A percentile compares a stretch with the other conserved stretches of the same genome.
Evolutionary conservation across 2,113 vertebrate species (phyloP).

Genomic region (Gymnarchus niloticus): DNA sequence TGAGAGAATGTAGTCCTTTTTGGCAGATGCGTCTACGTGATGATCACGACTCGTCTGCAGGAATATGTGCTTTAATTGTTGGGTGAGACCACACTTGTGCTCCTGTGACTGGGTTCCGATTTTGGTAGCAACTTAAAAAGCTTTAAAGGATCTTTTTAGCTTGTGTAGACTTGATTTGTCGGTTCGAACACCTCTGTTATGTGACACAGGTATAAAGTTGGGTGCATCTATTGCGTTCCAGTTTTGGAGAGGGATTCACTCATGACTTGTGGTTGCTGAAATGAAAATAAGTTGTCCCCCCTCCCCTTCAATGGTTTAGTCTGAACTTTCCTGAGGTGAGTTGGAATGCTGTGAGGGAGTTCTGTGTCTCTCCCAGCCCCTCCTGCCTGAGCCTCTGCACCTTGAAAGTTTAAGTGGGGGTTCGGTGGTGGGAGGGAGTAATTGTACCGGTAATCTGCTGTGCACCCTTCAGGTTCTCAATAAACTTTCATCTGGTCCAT

Average conservation of each 20-base stretch:
- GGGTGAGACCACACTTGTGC: neutral
- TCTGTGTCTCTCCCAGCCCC: neutral
- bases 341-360: too few relatives aligned
- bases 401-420: too few relatives aligned
- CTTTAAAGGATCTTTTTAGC: neutral
- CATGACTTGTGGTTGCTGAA: neutral
- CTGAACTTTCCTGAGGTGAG: too few relatives aligned
- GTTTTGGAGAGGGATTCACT: too few relatives aligned
- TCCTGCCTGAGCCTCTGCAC: too few relatives aligned
- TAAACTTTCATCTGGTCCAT: neutral
- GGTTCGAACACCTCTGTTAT: neutral
- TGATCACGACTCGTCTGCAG: neutral
- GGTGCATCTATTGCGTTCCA: neutral
- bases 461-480: neutral
- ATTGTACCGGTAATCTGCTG: too few relatives aligned
- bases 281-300: too few relatives aligned
- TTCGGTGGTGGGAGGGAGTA: too few relatives aligned
- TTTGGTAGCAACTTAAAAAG: neutral
- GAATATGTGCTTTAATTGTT: neutral
- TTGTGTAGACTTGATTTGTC: slow-evolving; percentile 7
- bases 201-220: neutral
- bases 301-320: too few relatives aligned
- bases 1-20: neutral
- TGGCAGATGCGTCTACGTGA: neutral
- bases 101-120: neutral